Conservation (phyloP, 1,140 invertebrate species). For the Aphis gossypii region DNA sequence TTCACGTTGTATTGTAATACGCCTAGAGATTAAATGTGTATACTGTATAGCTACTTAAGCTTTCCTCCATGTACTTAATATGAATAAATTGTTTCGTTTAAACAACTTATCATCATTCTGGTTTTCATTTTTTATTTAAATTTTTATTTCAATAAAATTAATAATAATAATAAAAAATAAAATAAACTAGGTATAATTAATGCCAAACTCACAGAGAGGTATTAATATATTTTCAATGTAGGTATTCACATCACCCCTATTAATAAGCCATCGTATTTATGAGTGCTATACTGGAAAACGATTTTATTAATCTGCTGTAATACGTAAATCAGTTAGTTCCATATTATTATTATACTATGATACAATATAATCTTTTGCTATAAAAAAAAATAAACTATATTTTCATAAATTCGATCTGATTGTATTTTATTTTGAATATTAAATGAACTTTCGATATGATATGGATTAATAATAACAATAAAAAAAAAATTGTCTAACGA, state of each 20-base stretch:
- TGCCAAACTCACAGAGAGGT: no score
- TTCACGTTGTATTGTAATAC: neutral
- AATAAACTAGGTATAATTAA: no score
- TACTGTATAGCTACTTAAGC: no score
- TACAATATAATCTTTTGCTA: neutral
- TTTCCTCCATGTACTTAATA: no score
- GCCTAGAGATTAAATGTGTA: neutral
- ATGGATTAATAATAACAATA: neutral
- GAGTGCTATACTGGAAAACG: neutral
- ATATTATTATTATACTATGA: neutral
- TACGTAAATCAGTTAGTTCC: neutral
- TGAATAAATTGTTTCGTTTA: no score
- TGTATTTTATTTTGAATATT: neutral
- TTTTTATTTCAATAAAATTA: neutral
- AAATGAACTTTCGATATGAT: neutral
- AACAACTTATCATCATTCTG: no score
- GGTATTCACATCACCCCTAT: no score
- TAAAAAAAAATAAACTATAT: neutral
- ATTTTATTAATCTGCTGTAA: constrained; percentile 1
- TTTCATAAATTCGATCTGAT: neutral
- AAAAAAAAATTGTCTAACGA: neutral
- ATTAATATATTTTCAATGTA: neutral
- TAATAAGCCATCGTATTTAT: neutral
- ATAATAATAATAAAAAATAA: neutral
- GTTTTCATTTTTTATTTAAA: no score